Conservation (phyloP, 1,140 invertebrate genomes). For the Physella acuta region DNA sequence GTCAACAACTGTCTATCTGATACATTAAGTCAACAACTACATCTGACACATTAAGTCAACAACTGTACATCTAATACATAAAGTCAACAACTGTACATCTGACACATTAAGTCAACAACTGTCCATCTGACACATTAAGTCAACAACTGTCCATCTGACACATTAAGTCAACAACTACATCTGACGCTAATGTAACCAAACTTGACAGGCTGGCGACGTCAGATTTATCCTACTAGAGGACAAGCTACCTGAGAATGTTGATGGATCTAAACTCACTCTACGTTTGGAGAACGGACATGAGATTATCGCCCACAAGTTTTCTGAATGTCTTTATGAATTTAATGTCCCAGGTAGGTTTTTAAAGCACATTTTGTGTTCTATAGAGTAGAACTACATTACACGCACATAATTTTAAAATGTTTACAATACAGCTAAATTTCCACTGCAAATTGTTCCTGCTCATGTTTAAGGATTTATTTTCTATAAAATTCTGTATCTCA, state of each 20-base stretch:
- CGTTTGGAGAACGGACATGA: background rate
- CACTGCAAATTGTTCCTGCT: too few species aligned
- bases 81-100: background rate
- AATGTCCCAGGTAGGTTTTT: slow-evolving; percentile 10
- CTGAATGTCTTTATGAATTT: slow-evolving; percentile 5
- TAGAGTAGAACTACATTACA: too few species aligned
- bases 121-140: background rate
- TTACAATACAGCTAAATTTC: too few species aligned
- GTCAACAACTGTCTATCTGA: too few species aligned
- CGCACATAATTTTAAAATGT: too few species aligned
- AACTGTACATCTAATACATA: background rate
- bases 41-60: background rate
- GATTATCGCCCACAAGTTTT: background rate
- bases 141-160: background rate
- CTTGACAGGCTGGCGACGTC: background rate
- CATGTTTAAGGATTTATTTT: too few species aligned
- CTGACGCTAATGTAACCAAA: too few species aligned
- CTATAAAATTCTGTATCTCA: too few species aligned
- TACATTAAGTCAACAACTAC: too few species aligned
- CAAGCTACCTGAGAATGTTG: background rate
- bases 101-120: background rate
- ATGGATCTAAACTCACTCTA: background rate
- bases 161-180: background rate
- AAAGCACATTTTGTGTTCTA: too few species aligned
- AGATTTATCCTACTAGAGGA: background rate